Percentiles rank a stretch among this genome's conserved stretches.
Evolutionary conservation across 2,113 vertebrate genomes (phyloP).

Genomic region (Rhinolophus sinicus): DNA sequence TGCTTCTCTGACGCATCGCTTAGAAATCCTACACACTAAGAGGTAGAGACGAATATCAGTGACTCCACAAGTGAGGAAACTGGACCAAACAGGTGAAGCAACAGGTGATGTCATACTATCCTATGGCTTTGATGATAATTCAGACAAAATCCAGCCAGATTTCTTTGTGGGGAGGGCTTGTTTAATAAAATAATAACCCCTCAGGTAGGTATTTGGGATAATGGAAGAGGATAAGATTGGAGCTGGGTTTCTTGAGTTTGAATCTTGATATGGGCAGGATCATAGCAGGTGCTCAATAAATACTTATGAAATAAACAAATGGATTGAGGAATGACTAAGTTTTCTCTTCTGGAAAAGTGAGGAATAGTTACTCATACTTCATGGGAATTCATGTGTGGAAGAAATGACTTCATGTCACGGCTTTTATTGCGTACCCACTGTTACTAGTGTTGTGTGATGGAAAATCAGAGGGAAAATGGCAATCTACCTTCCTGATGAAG

Average conservation of each 20-base stretch:
- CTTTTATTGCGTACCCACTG: background rate
- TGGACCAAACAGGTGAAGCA: no score
- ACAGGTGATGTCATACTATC: no score
- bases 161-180: rapidly evolving
- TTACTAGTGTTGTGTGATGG: background rate
- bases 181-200: background rate
- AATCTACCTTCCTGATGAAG: background rate
- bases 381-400: background rate
- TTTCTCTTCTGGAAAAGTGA: background rate
- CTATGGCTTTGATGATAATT: background rate
- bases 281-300: background rate
- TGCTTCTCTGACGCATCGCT: background rate
- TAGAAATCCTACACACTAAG: no score
- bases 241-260: background rate
- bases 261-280: background rate
- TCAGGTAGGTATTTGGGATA: background rate
- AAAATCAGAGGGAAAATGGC: background rate
- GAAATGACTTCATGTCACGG: background rate
- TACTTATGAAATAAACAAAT: background rate
- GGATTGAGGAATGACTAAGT: background rate
- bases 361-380: background rate
- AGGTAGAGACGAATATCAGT: background rate
- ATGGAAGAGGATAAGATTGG: background rate
- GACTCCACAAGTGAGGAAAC: background rate
- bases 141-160: background rate